Percentiles rank a stretch among this genome's conserved stretches.
These are phyloP conservation scores for Drosophila dives DNA, from an alignment of 2,888 invertebrate species.

Conservation along the genomic window DNA sequence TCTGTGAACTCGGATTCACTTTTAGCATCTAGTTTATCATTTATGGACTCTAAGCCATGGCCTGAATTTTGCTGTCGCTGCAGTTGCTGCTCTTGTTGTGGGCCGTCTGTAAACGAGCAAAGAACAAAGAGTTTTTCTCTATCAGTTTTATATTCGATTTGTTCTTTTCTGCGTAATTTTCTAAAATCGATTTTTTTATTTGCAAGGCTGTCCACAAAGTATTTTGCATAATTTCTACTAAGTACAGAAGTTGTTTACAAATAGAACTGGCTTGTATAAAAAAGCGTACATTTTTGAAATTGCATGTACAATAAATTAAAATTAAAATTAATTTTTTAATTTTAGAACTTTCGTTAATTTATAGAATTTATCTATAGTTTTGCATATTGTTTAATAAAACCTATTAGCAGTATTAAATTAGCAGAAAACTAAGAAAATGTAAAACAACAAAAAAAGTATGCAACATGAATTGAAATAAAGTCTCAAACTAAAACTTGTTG, in stretches of 20 bases:
- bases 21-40: conserved; percentile 51
- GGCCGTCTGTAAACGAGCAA: conserved; percentile 74
- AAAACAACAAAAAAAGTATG: not conserved
- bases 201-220: conserved; percentile 22
- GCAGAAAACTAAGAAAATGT: not conserved
- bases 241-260: not conserved
- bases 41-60: conserved; percentile 41
- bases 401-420: not conserved
- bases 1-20: conserved; percentile 45
- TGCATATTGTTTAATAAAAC: not conserved
- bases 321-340: not conserved
- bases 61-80: conserved; percentile 42
- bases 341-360: not conserved
- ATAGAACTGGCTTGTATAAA: not conserved
- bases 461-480: not conserved
- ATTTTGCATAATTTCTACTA: conserved; percentile 4
- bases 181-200: conserved; percentile 20
- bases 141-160: conserved; percentile 51
- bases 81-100: conserved; percentile 40
- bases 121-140: conserved; percentile 66
- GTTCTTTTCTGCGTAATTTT: conserved; percentile 6
- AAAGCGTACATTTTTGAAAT: no score
- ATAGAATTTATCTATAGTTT: not conserved
- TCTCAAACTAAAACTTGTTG: not conserved
- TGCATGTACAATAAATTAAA: not conserved